Base-by-base conservation (phyloP, 92 coral and sea anemone genomes). In the Pocillopora grandis region DNA sequence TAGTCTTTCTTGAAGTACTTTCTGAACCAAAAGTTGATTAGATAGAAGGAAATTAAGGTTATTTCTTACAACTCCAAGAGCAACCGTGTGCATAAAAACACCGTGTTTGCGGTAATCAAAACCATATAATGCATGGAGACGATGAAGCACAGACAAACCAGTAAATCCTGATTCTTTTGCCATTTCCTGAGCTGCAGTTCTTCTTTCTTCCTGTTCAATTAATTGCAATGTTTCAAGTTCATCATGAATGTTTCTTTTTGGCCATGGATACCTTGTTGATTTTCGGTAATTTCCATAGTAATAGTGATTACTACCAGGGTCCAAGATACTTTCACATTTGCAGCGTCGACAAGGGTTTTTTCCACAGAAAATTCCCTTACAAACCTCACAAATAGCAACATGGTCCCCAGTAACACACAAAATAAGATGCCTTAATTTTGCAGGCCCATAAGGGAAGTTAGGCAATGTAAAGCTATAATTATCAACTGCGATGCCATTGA, bases 401-500 rank as follows among this genome's bases (percentile, higher is more conserved):
- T 27, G 27, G 27, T 27, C 27, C 27, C 27, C 27, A 27, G 87
- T 89, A 75, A 85, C 80, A 48, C 79, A 77, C 23, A 89, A 68
- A 14, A 89, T 62, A 9, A 89, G 52, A 57, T 78, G 89, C 37
- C 89, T 72, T 2, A 89, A 58, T 73, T 37, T 16, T 0, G 69
- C 57, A 15, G 16, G 20, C 10, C 73, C 89, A 71, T 87, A 72
- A 52, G 81, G 79, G 14, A 89, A 68, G 58, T 61, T 71, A 37
- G 10, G 76, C 48, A 81, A 66, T 57, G 48, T 70, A 59, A 27
- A 27, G 27, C 87, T 87, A 33, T 64, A 56, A 67, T 81, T 76
- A 12, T 80, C 76, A n/a, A 87, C 87, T 23, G 80, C 75, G 72
- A 10, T 69, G 9, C 89, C 89, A 78, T 52, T 70, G 79, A 68